Base-by-base conservation (phyloP, 2,113 vertebrate genomes). In the Hylia prasina region DNA sequence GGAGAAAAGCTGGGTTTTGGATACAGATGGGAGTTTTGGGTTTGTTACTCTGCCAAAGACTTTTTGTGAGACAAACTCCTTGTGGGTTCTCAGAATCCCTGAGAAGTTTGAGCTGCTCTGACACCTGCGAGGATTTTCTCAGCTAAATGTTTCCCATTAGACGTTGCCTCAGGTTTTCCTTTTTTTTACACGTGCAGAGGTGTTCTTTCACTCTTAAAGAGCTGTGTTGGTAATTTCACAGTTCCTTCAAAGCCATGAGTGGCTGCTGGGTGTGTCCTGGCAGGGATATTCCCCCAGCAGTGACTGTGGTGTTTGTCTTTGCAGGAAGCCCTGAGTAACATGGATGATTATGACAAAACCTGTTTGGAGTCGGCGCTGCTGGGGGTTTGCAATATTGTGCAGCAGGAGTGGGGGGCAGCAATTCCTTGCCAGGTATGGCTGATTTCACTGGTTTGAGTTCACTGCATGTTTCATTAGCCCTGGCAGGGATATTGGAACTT, bases 291-390 rank as follows among this genome's bases (percentile, higher is more conserved):
- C 75, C 76, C 57, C 47, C 50, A 70, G 47, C 30, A 81, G 1
- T 85, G 80, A 44, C 82, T 69, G 54, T 48, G 10, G 39, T 53
- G 10, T 80, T 97, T 97, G 31, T 97, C 66, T 96, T 94, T 77
- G 48, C 97, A 99, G 99, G 99, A 99, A 95, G 98, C 99, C 73
- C 96, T 99, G 24, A 98, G 98, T 96, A 99, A 98, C 87, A 98
- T 99, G 96, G 99, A 99, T 56, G 99, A 99, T 92, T 99, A 99
- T 96, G 99, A 99, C 98, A 99, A 99, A 96, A 99, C 99, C 4
- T 99, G 99, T 84, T 50, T 99, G 48, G 99, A 99, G 94, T 96
- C 98, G 1, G 99, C 99, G 1, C 97, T 99, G 31, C 96, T 98
- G 83, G 99, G 99, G 35, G 99, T 99, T 76, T 99, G 98, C 97